These are phyloP conservation scores for Drosophila pectinifera DNA, from an alignment of 1,140 invertebrate genomes.

Conservation along the genomic window DNA sequence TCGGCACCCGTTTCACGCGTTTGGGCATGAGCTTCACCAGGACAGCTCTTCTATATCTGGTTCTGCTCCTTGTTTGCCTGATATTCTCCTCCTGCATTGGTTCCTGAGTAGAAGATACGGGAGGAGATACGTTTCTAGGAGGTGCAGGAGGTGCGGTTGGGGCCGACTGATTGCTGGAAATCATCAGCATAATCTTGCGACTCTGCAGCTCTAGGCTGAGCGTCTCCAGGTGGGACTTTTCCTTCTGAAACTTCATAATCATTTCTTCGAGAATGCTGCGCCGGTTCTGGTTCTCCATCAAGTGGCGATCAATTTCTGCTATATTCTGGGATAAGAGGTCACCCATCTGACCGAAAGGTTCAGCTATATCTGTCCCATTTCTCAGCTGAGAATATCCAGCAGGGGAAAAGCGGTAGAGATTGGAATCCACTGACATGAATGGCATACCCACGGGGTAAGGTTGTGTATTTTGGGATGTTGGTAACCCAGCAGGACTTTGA, in stretches of 20 bases:
- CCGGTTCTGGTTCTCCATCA: slow-evolving; percentile 74
- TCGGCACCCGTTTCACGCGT: slow-evolving; percentile 7
- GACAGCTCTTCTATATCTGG: slow-evolving; percentile 2
- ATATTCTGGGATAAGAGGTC: slow-evolving; percentile 57
- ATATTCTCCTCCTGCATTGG: slow-evolving; percentile 2
- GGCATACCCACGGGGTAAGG: slow-evolving; percentile 28
- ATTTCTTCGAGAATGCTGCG: slow-evolving; percentile 79
- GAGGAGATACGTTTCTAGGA: slow-evolving; percentile 16
- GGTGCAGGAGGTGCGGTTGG: slow-evolving; percentile 8
- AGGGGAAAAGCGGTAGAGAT: slow-evolving; percentile 19
- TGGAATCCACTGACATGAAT: slow-evolving; percentile 34
- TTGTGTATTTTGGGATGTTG: slow-evolving; percentile 9
- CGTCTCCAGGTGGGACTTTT: slow-evolving; percentile 74
- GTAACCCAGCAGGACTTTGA: not conserved
- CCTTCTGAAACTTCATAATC: slow-evolving; percentile 78
- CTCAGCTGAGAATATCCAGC: slow-evolving; percentile 1
- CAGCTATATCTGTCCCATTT: not conserved
- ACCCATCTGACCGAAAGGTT: slow-evolving; percentile 10
- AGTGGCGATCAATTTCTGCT: slow-evolving; percentile 71
- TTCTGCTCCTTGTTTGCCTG: slow-evolving; percentile 18
- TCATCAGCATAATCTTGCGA: slow-evolving; percentile 66
- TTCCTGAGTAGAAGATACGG: not conserved
- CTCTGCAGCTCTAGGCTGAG: slow-evolving; percentile 69
- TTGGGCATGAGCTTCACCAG: slow-evolving; percentile 27
- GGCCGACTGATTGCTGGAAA: slow-evolving; percentile 15